Percentiles rank a stretch among this genome's conserved stretches.
These are phyloP conservation scores for Galaxea fascicularis DNA, from an alignment of 92 coral and sea anemone species.

Conservation along the genomic window DNA sequence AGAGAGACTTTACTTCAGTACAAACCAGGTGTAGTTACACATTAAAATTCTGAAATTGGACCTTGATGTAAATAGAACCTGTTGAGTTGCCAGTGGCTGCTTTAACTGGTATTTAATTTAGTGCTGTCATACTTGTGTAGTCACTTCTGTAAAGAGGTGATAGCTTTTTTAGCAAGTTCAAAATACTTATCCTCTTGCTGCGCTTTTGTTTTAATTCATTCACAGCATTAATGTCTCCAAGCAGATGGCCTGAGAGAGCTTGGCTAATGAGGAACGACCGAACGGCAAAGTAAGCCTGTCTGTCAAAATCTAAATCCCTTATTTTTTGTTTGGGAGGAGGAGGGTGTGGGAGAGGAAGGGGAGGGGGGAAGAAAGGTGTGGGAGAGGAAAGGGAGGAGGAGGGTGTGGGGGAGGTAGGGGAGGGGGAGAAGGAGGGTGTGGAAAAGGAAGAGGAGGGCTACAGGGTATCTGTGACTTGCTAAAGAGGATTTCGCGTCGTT, in stretches of 20 bases:
- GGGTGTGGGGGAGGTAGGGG: no score
- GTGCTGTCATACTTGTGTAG: no score
- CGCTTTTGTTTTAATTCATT: background rate
- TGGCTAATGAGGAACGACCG: slow-evolving; percentile 76
- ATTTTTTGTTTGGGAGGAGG: no score
- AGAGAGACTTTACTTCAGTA: slow-evolving; percentile 7
- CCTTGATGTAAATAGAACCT: background rate
- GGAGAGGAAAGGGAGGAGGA: no score
- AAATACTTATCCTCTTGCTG: background rate
- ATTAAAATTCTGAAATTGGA: background rate
- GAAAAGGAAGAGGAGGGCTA: no score
- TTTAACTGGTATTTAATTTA: no score
- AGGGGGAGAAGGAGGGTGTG: no score
- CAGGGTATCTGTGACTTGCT: no score
- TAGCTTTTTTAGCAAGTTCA: background rate
- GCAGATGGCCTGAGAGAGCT: slow-evolving; percentile 83
- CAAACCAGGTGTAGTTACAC: slow-evolving; percentile 7
- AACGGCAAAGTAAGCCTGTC: slow-evolving; percentile 42
- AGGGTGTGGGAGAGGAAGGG: no score
- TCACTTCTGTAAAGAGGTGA: background rate
- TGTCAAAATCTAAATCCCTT: background rate
- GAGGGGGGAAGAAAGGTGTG: no score
- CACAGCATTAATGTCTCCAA: slow-evolving; percentile 53
- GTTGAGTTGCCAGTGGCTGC: no score
- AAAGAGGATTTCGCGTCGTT: no score